Evolutionary conservation across 2,113 vertebrate species (phyloP).

Genomic region (Mesoclemmys tuberculata): DNA sequence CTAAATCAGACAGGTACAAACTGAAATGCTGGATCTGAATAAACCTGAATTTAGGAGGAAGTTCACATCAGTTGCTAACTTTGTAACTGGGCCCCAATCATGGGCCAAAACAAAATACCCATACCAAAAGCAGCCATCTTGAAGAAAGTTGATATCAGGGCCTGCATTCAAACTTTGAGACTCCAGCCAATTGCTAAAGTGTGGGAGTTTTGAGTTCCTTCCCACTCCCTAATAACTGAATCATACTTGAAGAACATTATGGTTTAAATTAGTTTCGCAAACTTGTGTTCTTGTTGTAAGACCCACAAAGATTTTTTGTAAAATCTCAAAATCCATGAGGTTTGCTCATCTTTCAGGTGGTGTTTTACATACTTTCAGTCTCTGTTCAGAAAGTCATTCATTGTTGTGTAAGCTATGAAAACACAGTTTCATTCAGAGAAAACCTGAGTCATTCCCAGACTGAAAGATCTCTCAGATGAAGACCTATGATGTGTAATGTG

Average conservation of each 20-base stretch:
- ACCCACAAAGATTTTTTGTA: not conserved
- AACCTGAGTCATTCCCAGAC: not conserved
- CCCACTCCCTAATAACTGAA: not conserved
- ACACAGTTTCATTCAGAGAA: too few relatives aligned
- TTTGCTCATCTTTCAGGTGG: not conserved
- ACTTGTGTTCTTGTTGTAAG: not conserved
- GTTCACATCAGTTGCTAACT: not conserved
- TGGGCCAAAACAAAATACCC: not conserved
- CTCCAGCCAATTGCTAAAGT: not conserved
- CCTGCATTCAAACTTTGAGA: not conserved
- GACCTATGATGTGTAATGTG: not conserved
- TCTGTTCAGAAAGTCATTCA: not conserved
- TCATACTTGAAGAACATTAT: not conserved
- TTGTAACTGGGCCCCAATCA: not conserved
- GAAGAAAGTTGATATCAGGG: not conserved
- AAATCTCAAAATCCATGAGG: not conserved
- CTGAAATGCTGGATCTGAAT: not conserved
- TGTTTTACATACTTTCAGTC: not conserved
- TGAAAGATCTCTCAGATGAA: not conserved
- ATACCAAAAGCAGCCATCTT: not conserved
- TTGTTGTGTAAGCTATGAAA: too few relatives aligned
- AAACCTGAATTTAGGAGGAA: fast-evolving
- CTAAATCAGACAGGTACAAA: not conserved
- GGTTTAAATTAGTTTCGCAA: not conserved
- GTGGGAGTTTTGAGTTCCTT: not conserved